Base-by-base conservation (phyloP, 2,113 vertebrate species). In the Mixornis gularis region DNA sequence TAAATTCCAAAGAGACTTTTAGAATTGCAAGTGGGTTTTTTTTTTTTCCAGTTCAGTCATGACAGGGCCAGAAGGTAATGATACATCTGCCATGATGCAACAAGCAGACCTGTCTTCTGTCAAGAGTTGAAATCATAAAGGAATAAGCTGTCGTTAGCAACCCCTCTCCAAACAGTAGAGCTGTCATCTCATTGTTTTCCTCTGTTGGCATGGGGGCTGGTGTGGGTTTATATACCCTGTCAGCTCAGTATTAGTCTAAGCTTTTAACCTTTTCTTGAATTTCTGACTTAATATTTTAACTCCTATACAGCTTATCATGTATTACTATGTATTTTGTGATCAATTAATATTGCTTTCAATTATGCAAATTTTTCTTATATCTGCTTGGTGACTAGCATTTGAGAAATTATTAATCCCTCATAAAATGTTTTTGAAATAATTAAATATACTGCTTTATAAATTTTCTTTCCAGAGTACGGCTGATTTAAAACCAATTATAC, bases 31-130 rank as follows among this genome's bases (percentile, higher is more conserved):
- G 93, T 44, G 64, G 38, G 0, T 80, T 94, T 32, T 93, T 34
- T 93, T 34, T 93, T 95, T 82, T 81, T 72, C 95, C 97, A 96
- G 95, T 97, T 98, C 98, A 98, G 97, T 96, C 96, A 94, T 98
- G 98, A 98, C 98, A 99, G 98, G 98, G 98, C 98, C 98, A 98
- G 98, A 98, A 99, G 98, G 98, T 99, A 99, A 99, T 98, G 98
- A 98, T 98, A 98, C 98, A 98, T 98, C 98, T 99, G 98, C 98
- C 98, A 98, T 97, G 98, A 99, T 98, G 98, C 98, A 98, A 98
- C 98, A 97, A 98, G 98, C 98, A 98, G 98, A 98, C 97, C 98
- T 98, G 98, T 98, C 98, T 98, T 98, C 98, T 99, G 98, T 99
- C 98, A 99, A 97, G 97, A 98, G 96, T 93, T 98, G 98, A 98